phyloP scores from a whole-genome alignment of 2,888 invertebrate species.

The Cosmopolites sordidus region DNA sequence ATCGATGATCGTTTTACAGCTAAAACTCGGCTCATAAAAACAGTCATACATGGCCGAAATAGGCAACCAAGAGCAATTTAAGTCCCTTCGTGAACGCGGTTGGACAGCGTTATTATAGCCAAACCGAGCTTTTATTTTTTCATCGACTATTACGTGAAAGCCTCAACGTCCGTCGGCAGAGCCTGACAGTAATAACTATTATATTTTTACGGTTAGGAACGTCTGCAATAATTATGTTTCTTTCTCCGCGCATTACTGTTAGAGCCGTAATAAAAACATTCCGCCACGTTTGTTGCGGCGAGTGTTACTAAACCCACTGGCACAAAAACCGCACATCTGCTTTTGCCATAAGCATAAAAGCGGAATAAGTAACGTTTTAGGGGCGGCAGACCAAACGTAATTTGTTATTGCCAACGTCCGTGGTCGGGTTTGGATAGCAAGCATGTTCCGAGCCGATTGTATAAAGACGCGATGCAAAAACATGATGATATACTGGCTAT shows the following conservation, averaged over 20 bases:
- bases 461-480: too few species aligned
- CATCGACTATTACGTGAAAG: not conserved
- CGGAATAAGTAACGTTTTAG: slow-evolving; percentile 15
- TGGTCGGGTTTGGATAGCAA: too few species aligned
- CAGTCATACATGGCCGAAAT: not conserved
- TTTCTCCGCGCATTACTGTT: slow-evolving; percentile 15
- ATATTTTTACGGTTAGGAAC: slow-evolving; percentile 11
- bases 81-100: not conserved
- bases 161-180: not conserved
- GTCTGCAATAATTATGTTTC: slow-evolving; percentile 22
- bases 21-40: too few species aligned
- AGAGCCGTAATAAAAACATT: slow-evolving; percentile 21
- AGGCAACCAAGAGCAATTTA: not conserved
- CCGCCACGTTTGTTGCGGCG: slow-evolving; percentile 21
- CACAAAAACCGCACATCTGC: slow-evolving; percentile 26
- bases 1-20: too few species aligned
- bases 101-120: not conserved
- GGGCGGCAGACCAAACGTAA: slow-evolving; percentile 11
- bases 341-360: slow-evolving; percentile 19
- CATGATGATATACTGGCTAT: too few species aligned
- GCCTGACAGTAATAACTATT: slow-evolving; percentile 3
- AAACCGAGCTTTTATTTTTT: slow-evolving; percentile 1
- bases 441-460: too few species aligned
- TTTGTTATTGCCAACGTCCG: not conserved
- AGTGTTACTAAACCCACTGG: slow-evolving; percentile 17